Conservation (phyloP, 2,797 vertebrate genomes). For the Acanthis flammea region DNA sequence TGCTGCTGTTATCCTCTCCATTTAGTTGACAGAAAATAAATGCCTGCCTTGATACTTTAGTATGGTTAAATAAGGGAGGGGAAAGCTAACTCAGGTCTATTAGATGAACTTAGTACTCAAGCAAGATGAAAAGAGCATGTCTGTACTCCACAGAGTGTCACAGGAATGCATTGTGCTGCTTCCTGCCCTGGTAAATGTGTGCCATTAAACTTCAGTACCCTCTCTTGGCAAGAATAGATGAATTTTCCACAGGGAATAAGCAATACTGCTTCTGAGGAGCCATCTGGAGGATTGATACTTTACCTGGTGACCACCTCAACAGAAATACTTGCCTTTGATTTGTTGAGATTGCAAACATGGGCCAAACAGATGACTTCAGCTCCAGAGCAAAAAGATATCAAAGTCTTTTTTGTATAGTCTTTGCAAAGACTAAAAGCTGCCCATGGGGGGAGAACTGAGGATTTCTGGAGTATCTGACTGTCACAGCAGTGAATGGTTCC, state of each 20-base stretch:
- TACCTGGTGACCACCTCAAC: not conserved
- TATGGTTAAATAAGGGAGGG: not conserved
- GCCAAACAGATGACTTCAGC: not conserved
- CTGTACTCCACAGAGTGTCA: not conserved
- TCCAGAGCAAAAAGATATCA: not conserved
- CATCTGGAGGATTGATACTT: not conserved
- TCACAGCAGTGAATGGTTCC: accelerated
- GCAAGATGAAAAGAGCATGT: not conserved
- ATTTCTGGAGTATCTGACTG: not conserved
- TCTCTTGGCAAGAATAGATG: not conserved
- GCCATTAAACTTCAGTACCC: not conserved
- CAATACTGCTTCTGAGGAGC: not conserved
- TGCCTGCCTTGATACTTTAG: not conserved
- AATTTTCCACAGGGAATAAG: not conserved
- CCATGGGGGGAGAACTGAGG: not conserved
- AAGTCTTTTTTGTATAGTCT: not conserved
- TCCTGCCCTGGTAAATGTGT: not conserved
- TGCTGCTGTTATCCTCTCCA: not conserved
- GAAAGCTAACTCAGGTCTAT: not conserved
- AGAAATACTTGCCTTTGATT: not conserved
- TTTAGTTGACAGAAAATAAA: not conserved
- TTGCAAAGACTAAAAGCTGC: not conserved
- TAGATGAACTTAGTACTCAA: not conserved
- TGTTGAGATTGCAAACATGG: not conserved
- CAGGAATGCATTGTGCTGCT: not conserved